These are phyloP conservation scores for Heliconius ismenius DNA, from an alignment of 2,888 invertebrate species.

Conservation along the genomic window DNA sequence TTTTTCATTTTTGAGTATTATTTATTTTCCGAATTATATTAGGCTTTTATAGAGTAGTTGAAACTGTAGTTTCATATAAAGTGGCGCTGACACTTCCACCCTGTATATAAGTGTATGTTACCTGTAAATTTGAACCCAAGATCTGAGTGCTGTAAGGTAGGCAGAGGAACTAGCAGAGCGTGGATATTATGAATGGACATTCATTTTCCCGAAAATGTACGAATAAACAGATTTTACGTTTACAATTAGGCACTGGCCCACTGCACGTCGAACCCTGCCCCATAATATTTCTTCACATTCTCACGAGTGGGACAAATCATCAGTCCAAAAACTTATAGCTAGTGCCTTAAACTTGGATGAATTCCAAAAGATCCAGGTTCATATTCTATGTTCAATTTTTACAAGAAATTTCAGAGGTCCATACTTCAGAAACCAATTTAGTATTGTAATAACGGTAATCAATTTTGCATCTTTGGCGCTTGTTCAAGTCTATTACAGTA, in stretches of 20 bases:
- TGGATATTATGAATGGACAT: too few relatives aligned
- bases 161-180: too few relatives aligned
- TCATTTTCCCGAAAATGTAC: too few relatives aligned
- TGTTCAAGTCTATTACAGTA: constrained; percentile 77
- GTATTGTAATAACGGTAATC: constrained; percentile 80
- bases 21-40: too few relatives aligned
- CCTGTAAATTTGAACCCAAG: background rate
- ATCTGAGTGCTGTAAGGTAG: background rate
- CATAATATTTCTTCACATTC: background rate
- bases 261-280: background rate
- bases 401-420: constrained; percentile 10
- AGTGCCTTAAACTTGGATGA: background rate
- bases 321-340: too few relatives aligned
- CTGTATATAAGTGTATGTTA: background rate
- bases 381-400: background rate
- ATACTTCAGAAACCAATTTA: constrained; percentile 63
- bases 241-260: background rate
- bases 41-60: too few relatives aligned
- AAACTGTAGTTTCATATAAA: too few relatives aligned
- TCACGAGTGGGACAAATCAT: too few relatives aligned
- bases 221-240: background rate
- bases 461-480: constrained; percentile 80
- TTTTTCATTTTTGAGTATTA: too few relatives aligned
- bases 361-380: background rate
- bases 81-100: too few relatives aligned